Conservation (phyloP, 1,140 invertebrate genomes). For the Drosophila tani region DNA sequence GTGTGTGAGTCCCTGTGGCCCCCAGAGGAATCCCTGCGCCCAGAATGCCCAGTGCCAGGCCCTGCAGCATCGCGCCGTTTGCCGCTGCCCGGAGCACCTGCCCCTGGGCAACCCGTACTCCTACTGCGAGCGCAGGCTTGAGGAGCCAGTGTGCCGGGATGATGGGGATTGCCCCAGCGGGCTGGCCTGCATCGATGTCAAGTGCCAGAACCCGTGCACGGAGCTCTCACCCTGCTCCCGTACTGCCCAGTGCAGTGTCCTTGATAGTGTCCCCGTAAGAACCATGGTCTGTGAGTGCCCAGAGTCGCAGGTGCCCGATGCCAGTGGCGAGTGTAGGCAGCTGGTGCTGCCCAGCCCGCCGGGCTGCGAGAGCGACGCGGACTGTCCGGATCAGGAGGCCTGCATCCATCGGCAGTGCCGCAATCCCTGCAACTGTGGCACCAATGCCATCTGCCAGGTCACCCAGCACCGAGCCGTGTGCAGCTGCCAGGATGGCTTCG, state of each 20-base stretch:
- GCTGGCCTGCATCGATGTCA: conserved; percentile 91
- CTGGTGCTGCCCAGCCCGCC: conserved; percentile 88
- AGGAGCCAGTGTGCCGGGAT: conserved; percentile 88
- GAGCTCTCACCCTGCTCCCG: conserved; percentile 90
- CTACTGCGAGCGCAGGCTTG: conserved; percentile 88
- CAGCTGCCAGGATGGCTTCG: conserved; percentile 92
- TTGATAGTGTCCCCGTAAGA: conserved; percentile 92
- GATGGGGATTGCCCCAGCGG: conserved; percentile 93
- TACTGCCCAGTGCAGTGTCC: conserved; percentile 90
- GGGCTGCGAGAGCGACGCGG: conserved; percentile 91
- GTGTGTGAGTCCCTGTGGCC: conserved; percentile 91
- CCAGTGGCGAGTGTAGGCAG: conserved; percentile 90
- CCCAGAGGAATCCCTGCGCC: conserved; percentile 88
- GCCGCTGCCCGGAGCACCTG: conserved; percentile 90
- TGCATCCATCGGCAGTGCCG: conserved; percentile 94
- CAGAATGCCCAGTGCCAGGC: conserved; percentile 92
- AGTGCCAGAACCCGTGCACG: conserved; percentile 92
- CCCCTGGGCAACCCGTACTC: conserved; percentile 92
- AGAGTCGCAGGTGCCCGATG: conserved; percentile 92
- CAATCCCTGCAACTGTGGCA: conserved; percentile 94
- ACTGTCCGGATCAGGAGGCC: conserved; percentile 91
- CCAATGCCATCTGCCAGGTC: conserved; percentile 92
- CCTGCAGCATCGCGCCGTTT: conserved; percentile 90
- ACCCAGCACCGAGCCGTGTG: conserved; percentile 94
- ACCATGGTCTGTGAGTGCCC: conserved; percentile 94